Evolutionary conservation across 2,888 invertebrate genomes (phyloP).

Genomic region (Amphiduros pacificus): DNA sequence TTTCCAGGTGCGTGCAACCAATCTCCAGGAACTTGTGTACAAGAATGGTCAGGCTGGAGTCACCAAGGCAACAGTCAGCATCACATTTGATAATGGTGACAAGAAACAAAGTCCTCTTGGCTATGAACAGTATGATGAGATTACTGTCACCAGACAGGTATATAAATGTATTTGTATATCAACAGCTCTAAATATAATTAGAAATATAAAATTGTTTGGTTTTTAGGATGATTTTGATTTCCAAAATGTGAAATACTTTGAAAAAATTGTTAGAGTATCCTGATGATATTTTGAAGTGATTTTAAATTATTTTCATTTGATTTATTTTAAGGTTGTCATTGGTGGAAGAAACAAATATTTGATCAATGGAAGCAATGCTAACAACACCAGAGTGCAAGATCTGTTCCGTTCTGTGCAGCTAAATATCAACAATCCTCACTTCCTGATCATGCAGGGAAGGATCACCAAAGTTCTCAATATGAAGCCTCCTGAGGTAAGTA

Average conservation of each 20-base stretch:
- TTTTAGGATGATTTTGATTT: neutral
- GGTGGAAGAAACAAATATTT: conserved; percentile 78
- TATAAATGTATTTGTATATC: neutral
- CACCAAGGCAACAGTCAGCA: conserved; percentile 91
- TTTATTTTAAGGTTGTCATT: conserved; percentile 69
- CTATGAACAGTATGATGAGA: conserved; percentile 87
- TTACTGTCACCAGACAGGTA: conserved; percentile 77
- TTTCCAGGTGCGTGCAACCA: conserved; percentile 81
- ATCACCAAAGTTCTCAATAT: conserved; percentile 98
- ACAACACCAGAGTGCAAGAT: conserved; percentile 87
- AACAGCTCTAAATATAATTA: no score
- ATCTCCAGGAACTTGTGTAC: conserved; percentile 93
- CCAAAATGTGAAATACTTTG: neutral
- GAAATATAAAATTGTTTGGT: neutral
- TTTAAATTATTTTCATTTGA: neutral
- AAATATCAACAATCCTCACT: conserved; percentile 99
- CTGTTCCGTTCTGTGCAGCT: conserved; percentile 95
- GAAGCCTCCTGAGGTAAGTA: conserved; percentile 89
- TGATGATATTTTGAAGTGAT: neutral
- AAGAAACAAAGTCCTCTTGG: conserved; percentile 82
- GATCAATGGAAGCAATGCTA: conserved; percentile 89
- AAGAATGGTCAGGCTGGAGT: conserved; percentile 96
- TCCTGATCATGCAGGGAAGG: conserved; percentile 98
- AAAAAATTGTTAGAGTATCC: no score
- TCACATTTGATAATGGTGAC: conserved; percentile 90